Percentiles rank a stretch among this genome's conserved stretches.
phyloP scores from a whole-genome alignment of 2,797 vertebrate genomes.

The Coranthus polyacanthus region DNA sequence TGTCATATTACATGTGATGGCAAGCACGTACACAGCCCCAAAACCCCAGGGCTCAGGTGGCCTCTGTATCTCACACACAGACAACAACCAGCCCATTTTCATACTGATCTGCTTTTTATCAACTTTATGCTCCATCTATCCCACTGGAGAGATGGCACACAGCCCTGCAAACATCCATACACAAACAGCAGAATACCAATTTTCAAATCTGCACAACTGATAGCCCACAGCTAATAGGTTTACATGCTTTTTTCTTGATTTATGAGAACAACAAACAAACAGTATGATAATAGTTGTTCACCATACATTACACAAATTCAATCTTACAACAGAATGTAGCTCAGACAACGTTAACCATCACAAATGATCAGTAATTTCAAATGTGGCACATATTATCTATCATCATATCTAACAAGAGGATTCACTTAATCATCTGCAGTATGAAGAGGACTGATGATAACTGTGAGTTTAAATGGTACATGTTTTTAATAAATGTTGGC shows the following conservation, averaged over 20 bases:
- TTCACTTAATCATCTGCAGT: conserved; percentile 10
- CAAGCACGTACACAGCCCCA: conserved; percentile 51
- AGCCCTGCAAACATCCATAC: conserved; percentile 8
- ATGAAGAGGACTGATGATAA: conserved; percentile 21
- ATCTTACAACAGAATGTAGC: conserved; percentile 22
- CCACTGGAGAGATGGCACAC: conserved; percentile 20
- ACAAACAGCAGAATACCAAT: conserved; percentile 1
- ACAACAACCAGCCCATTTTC: conserved; percentile 46
- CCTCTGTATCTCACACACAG: conserved; percentile 16
- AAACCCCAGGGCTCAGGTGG: conserved; percentile 76
- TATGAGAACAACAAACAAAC: conserved; percentile 37
- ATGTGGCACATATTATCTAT: conserved; percentile 26
- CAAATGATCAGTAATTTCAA: conserved; percentile 41
- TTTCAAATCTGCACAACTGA: conserved; percentile 43
- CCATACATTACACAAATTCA: conserved; percentile 45
- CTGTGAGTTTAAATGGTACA: background rate
- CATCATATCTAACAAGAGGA: conserved; percentile 6
- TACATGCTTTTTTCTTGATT: conserved; percentile 47
- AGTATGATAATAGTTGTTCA: conserved; percentile 34
- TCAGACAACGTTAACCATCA: conserved; percentile 34
- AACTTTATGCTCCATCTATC: conserved; percentile 35
- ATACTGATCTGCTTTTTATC: conserved; percentile 63
- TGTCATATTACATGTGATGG: conserved; percentile 66
- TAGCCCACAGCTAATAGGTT: conserved; percentile 52
- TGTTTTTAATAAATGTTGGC: conserved; percentile 6